A percentile compares a stretch with the other conserved stretches of the same genome.
phyloP scores from a whole-genome alignment of 2,797 vertebrate species.

The Poecilia gillii region DNA sequence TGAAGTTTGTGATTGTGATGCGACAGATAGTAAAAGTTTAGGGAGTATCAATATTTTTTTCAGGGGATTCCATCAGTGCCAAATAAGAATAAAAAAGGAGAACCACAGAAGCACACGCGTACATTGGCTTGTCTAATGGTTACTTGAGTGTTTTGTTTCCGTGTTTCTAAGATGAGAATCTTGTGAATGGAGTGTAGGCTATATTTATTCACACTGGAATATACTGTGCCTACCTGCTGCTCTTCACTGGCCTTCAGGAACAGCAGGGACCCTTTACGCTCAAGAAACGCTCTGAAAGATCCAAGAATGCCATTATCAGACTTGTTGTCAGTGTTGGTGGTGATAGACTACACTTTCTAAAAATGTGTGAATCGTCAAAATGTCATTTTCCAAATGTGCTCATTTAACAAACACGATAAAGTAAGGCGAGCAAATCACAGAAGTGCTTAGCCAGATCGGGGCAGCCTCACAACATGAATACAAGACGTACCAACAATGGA shows the following conservation, averaged over 20 bases:
- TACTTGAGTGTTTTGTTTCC: not conserved
- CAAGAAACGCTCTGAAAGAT: constrained; percentile 62
- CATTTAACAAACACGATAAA: constrained; percentile 10
- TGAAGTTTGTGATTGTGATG: not conserved
- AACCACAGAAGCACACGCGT: not conserved
- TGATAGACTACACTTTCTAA: not conserved
- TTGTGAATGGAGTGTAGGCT: constrained; percentile 36
- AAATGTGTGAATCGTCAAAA: constrained; percentile 17
- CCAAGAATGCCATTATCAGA: constrained; percentile 11
- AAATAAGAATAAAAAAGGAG: not conserved
- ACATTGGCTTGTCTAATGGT: not conserved
- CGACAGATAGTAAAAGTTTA: not conserved
- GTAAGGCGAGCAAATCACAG: constrained; percentile 22
- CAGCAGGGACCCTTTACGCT: constrained; percentile 41
- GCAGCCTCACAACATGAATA: constrained; percentile 30
- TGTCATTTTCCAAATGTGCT: constrained; percentile 20
- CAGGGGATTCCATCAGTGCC: not conserved
- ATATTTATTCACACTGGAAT: constrained; percentile 44
- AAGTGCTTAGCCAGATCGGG: constrained; percentile 44
- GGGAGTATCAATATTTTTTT: not conserved
- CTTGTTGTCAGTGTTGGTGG: not conserved
- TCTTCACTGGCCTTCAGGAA: constrained; percentile 50
- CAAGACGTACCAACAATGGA: constrained; percentile 20
- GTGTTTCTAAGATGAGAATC: constrained; percentile 18
- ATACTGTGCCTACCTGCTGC: constrained; percentile 58